A percentile compares a stretch with the other conserved stretches of the same genome.
Evolutionary conservation across 1,140 invertebrate species (phyloP).

Genomic region (Drepana arcuata): DNA sequence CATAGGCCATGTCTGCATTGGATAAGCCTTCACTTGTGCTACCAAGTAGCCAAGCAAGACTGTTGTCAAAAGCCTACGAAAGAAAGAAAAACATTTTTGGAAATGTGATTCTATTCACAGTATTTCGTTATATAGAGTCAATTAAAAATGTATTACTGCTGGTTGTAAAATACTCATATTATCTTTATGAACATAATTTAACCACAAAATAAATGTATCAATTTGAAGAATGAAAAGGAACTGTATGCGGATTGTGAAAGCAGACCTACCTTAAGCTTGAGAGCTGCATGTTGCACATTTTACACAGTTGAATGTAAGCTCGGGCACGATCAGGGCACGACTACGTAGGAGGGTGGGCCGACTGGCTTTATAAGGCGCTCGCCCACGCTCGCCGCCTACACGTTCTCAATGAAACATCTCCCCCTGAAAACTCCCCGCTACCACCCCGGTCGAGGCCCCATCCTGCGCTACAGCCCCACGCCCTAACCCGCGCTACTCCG

Average conservation of each 20-base stretch:
- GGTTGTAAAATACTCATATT: no score
- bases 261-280: slow-evolving; percentile 33
- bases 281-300: slow-evolving; percentile 43
- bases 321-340: slow-evolving; percentile 33
- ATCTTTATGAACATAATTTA: no score
- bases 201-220: no score
- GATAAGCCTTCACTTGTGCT: slow-evolving; percentile 46
- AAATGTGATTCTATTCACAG: no score
- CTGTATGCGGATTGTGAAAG: no score
- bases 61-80: slow-evolving; percentile 44
- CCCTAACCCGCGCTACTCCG: slow-evolving; percentile 25
- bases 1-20: slow-evolving; percentile 66
- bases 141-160: no score
- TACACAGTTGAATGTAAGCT: slow-evolving; percentile 28
- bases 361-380: slow-evolving; percentile 72
- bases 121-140: no score
- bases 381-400: slow-evolving; percentile 72
- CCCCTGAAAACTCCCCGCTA: slow-evolving; percentile 21
- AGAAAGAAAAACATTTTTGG: slow-evolving; percentile 17
- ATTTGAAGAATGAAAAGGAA: no score
- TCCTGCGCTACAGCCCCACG: slow-evolving; percentile 9
- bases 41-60: slow-evolving; percentile 50
- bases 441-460: slow-evolving; percentile 5
- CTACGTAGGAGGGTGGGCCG: slow-evolving; percentile 39
- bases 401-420: slow-evolving; percentile 74